Evolutionary conservation across 2,888 invertebrate species (phyloP), one percentile per base, ranked within the genome.

Genomic region (Tipula unca): DNA sequence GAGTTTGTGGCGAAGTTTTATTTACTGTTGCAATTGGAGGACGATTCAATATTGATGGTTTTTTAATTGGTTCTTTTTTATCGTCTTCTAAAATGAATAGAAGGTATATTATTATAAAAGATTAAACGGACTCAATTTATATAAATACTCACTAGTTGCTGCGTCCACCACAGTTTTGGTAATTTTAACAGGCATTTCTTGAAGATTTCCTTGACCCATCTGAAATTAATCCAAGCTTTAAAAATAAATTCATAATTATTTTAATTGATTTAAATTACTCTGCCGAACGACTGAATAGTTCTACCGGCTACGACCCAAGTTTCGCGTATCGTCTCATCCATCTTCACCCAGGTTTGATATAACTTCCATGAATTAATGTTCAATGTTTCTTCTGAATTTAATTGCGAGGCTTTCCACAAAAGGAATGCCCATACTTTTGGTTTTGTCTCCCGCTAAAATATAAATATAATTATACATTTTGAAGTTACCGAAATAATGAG

Each of bases 341-440:
- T 94, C 88, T 95, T 94, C 87, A 95, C 95, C 96, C 96, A 96
- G 87, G 94, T 94, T 89, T 96, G 96, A 89, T 96, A 96, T 10
- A 96, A 91, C 87, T 94, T 93, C 96, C 96, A 96, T 5, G 96
- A 95, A 88, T 93, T 92, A 29, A 92, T 92, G 87, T 92, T 93
- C 5, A 91, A 90, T 0, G 91, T 90, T 14, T 84, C 82, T 25
- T 86, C 42, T 90, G 91, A 87, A 91, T 92, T 88, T 54, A 92
- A 88, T 88, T 94, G 93, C 10, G 93, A 92, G 86, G 92, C 93
- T 89, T 96, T 96, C 96, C 96, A 96, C 82, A 96, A 89, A 3
- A 95, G 91, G 89, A 96, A 96, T 54, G 95, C 96, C 96, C 96
- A 96, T 10, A 96, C 95, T 91, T 96, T 95, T 8, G 96, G 94